These are phyloP conservation scores for Nomada fucata DNA, from an alignment of 2,888 invertebrate species.

Conservation along the genomic window DNA sequence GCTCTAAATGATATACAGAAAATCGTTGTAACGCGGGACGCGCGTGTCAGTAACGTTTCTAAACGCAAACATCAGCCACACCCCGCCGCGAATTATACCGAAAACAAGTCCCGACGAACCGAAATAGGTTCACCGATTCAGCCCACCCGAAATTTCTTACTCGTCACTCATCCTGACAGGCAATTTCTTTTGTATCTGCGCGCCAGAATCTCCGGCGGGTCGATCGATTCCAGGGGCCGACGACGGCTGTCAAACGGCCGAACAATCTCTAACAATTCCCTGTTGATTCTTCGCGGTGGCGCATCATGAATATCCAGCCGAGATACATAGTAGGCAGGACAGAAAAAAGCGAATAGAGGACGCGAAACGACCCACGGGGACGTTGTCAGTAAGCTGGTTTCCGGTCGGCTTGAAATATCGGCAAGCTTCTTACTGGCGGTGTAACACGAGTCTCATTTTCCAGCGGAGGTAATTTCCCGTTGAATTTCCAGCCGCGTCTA, in stretches of 20 bases:
- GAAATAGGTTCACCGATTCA: background rate
- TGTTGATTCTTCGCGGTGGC: background rate
- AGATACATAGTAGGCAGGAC: background rate
- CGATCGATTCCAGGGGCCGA: slow-evolving; percentile 45
- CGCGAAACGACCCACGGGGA: slow-evolving; percentile 1
- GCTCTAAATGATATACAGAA: background rate
- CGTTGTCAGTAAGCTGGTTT: background rate
- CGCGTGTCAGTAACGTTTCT: no score
- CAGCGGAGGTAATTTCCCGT: slow-evolving; percentile 20
- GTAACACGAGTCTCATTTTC: slow-evolving; percentile 30
- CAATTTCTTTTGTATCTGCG: slow-evolving; percentile 42
- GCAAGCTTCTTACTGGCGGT: slow-evolving; percentile 10
- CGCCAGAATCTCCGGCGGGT: slow-evolving; percentile 29
- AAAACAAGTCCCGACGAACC: no score
- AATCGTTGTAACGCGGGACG: background rate
- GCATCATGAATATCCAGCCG: background rate
- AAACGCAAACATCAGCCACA: no score
- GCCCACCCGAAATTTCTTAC: slow-evolving; percentile 30
- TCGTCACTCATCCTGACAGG: slow-evolving; percentile 48
- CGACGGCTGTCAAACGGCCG: slow-evolving; percentile 20
- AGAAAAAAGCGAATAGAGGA: background rate
- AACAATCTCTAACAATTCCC: slow-evolving; percentile 31
- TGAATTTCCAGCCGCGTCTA: background rate
- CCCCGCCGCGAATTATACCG: no score
- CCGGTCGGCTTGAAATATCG: slow-evolving; percentile 18